Base-by-base conservation (phyloP, 2,113 vertebrate species). In the Calonectris borealis region DNA sequence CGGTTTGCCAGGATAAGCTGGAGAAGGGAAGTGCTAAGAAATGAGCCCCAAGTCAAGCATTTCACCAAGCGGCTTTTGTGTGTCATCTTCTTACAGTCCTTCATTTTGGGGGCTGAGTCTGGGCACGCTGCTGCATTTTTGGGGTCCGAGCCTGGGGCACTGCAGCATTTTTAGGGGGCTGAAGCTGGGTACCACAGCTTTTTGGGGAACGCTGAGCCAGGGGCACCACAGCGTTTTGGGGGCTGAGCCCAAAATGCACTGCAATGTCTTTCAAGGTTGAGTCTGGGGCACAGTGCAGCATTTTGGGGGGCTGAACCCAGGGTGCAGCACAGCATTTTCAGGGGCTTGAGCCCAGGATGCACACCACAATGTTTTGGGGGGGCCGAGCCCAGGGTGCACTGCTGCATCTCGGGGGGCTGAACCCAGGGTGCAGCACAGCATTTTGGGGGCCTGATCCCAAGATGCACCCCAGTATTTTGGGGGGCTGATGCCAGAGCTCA, bases 71-170 rank as follows among this genome's bases (percentile, higher is more conserved):
- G 3, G 16, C 16, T 70, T 88, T 27, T 36, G 18, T 3, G n/a
- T 19, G 25, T n/a, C 10, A 0, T 14, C 60, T 91, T 44, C 75
- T 51, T 14, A 12, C 0, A 0, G n/a, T 18, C 26, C 26, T 5
- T 36, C 66, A 2, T 20, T 52, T 9, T 16, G 24, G 46, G 46
- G 10, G 49, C 44, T 18, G 70, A 77, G 34, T 48, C 31, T 6
- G 12, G 51, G 3, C 20, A 18, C 24, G 2, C 10, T 1, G 2
- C 26, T 1, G 7, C 27, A 24, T 24, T 40, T 38, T 13, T 10
- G 24, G 46, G 15, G 24, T 38, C 19, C 7, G 4, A 31, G 31
- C 54, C 48, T 21, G n/a, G 21, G 36, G 14, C 25, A 8, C 44
- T 7, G 36, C 24, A 31, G n/a, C 7, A n/a, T 19, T 62, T 32